These are phyloP conservation scores for Deilephila elpenor DNA, from an alignment of 2,888 invertebrate genomes.

Conservation along the genomic window DNA sequence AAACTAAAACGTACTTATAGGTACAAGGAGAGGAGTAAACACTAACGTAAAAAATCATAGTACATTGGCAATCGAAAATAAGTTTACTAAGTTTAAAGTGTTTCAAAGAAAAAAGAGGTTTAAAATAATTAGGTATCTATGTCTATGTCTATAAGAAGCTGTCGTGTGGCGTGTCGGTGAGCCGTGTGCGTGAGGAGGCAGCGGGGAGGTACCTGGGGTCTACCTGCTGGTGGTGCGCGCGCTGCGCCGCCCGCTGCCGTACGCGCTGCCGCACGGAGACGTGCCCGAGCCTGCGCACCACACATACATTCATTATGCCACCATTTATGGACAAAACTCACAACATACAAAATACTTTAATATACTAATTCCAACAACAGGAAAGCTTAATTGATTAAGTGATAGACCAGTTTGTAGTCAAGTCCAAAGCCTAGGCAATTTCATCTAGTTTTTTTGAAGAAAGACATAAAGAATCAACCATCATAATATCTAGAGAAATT, in stretches of 20 bases:
- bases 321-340: no score
- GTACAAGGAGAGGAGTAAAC: not conserved
- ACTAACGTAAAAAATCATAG: not conserved
- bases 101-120: no score
- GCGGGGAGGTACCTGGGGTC: constrained; percentile 83
- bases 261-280: constrained; percentile 75
- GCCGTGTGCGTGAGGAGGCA: constrained; percentile 55
- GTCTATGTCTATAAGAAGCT: constrained; percentile 18
- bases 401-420: no score
- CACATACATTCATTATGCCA: no score
- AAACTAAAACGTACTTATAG: not conserved
- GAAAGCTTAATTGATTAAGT: no score
- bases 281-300: constrained; percentile 69
- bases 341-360: no score
- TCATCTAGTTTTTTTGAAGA: no score
- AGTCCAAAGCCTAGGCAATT: no score
- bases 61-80: not conserved
- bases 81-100: not conserved
- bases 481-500: no score
- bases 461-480: no score
- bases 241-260: constrained; percentile 78
- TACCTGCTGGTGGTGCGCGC: constrained; percentile 84
- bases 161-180: constrained; percentile 34
- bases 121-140: not conserved
- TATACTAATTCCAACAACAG: no score